These are phyloP conservation scores for Spondyliosoma cantharus DNA, from an alignment of 2,797 vertebrate genomes.

Conservation along the genomic window DNA sequence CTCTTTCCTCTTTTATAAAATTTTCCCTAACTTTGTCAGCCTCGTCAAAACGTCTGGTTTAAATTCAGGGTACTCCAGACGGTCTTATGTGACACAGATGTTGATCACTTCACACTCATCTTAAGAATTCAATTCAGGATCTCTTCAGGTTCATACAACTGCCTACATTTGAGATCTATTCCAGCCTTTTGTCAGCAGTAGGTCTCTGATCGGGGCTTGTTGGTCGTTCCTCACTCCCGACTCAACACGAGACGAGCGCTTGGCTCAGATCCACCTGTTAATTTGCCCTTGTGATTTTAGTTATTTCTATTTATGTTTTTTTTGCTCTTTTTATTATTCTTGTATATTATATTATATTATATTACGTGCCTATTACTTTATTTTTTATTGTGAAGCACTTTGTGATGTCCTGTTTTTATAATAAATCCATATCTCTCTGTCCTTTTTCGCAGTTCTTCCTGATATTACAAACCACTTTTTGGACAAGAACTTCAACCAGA, in stretches of 20 bases:
- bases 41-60: neutral
- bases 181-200: neutral
- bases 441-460: slow-evolving; percentile 65
- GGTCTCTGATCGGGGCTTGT: neutral
- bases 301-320: neutral
- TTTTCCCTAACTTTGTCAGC: neutral
- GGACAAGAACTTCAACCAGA: slow-evolving; percentile 75
- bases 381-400: neutral
- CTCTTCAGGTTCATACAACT: neutral
- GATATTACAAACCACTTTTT: slow-evolving; percentile 70
- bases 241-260: neutral
- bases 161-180: neutral
- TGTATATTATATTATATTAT: neutral
- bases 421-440: slow-evolving; percentile 5
- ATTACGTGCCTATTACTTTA: neutral
- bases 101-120: neutral
- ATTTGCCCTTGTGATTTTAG: no score
- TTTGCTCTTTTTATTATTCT: neutral
- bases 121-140: neutral
- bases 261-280: no score
- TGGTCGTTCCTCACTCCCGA: neutral
- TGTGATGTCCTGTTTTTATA: neutral
- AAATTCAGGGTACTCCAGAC: neutral
- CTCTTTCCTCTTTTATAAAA: neutral
- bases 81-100: neutral